A percentile compares a stretch with the other conserved stretches of the same genome.
Evolutionary conservation across 2,113 vertebrate genomes (phyloP).

Genomic region (Nasalis larvatus): DNA sequence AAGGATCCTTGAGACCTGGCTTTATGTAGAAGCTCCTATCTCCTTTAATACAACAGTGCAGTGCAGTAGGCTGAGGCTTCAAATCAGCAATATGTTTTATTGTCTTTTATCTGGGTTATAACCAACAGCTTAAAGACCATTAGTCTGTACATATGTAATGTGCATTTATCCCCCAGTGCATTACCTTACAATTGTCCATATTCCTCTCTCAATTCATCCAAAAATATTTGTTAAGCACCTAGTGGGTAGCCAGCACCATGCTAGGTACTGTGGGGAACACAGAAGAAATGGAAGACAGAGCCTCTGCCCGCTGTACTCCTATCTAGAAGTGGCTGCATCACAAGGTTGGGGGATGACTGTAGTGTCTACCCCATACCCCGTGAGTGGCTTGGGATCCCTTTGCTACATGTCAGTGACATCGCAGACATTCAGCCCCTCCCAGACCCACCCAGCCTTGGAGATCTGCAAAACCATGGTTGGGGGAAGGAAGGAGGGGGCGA

Average conservation of each 20-base stretch:
- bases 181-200: slow-evolving; percentile 76
- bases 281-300: slow-evolving; percentile 83
- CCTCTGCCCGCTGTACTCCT: slow-evolving; percentile 81
- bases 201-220: slow-evolving; percentile 79
- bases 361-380: slow-evolving; percentile 80
- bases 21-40: background rate
- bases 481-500: slow-evolving; percentile 76
- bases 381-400: slow-evolving; percentile 80
- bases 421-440: slow-evolving; percentile 76
- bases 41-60: slow-evolving; percentile 31
- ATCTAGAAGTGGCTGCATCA: slow-evolving; percentile 82
- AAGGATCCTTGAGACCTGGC: slow-evolving; percentile 28
- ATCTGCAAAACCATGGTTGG: slow-evolving; percentile 71
- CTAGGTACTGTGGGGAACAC: slow-evolving; percentile 79
- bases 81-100: slow-evolving; percentile 43
- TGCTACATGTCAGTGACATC: slow-evolving; percentile 72
- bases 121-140: slow-evolving; percentile 59
- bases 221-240: slow-evolving; percentile 81
- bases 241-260: slow-evolving; percentile 79
- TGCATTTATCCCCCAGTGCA: slow-evolving; percentile 66
- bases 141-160: slow-evolving; percentile 8
- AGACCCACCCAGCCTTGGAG: slow-evolving; percentile 75
- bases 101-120: slow-evolving; percentile 61
- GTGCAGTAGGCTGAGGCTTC: slow-evolving; percentile 40
- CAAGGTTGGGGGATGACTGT: slow-evolving; percentile 80